Percentiles rank a stretch among this genome's conserved stretches.
Conservation (phyloP, 2,797 vertebrate genomes). For the Neostethus bicornis region DNA sequence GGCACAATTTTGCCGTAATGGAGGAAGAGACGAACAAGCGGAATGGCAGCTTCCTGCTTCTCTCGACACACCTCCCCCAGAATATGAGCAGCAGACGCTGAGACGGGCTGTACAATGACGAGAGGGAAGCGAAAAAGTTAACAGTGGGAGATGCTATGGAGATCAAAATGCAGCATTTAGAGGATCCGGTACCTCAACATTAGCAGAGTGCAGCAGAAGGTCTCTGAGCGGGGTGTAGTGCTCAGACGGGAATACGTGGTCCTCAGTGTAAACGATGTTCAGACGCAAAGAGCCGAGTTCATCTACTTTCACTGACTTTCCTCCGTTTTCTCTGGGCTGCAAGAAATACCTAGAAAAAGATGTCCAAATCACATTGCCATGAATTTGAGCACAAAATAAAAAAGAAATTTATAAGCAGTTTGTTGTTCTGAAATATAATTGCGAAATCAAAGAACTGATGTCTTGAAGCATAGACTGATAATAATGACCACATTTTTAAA, state of each 20-base stretch:
- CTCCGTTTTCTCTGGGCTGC: slow-evolving; percentile 92
- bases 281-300: slow-evolving; percentile 94
- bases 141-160: neutral
- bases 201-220: slow-evolving; percentile 89
- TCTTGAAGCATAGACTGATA: too few relatives aligned
- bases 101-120: slow-evolving; percentile 86
- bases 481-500: too few relatives aligned
- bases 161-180: too few relatives aligned
- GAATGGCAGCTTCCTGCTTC: slow-evolving; percentile 97
- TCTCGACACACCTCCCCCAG: slow-evolving; percentile 97
- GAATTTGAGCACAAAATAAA: neutral
- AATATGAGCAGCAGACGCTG: slow-evolving; percentile 90
- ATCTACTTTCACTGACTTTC: slow-evolving; percentile 92
- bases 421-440: too few relatives aligned
- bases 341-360: slow-evolving; percentile 90
- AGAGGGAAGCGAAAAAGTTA: neutral
- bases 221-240: slow-evolving; percentile 92
- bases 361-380: neutral
- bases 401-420: too few relatives aligned
- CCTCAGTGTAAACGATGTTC: slow-evolving; percentile 98
- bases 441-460: too few relatives aligned
- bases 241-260: slow-evolving; percentile 95
- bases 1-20: slow-evolving; percentile 96
- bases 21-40: slow-evolving; percentile 94
- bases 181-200: slow-evolving; percentile 82